Conservation (phyloP, 2,888 invertebrate species). For the Tholera decimalis region DNA sequence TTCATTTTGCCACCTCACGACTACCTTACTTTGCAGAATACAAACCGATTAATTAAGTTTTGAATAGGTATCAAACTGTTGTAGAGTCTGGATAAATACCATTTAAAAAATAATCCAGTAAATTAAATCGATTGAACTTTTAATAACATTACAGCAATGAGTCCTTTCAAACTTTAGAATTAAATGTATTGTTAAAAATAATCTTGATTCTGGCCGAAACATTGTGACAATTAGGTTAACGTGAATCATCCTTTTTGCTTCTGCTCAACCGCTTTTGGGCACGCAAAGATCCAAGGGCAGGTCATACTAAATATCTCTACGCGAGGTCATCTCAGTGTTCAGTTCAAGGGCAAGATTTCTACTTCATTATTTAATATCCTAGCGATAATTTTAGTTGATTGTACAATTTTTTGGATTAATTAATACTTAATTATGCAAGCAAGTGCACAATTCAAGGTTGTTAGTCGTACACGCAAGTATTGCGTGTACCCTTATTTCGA, state of each 20-base stretch:
- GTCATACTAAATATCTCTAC: slow-evolving; percentile 19
- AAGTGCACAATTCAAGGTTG: slow-evolving; percentile 36
- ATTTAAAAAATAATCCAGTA: no score
- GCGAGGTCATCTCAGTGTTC: slow-evolving; percentile 25
- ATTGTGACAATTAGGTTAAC: neutral
- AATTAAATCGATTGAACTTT: neutral
- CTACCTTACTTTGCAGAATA: neutral
- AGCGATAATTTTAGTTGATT: slow-evolving; percentile 27
- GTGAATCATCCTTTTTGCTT: neutral
- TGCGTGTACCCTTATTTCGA: slow-evolving; percentile 21
- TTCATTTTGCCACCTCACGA: slow-evolving; percentile 12
- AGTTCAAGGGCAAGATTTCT: slow-evolving; percentile 50
- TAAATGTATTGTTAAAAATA: neutral
- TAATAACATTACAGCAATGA: neutral
- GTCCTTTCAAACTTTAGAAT: neutral
- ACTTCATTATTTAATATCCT: slow-evolving; percentile 33
- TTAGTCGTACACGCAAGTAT: slow-evolving; percentile 37
- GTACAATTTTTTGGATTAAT: slow-evolving; percentile 40
- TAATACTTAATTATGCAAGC: slow-evolving; percentile 22
- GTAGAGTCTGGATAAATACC: no score
- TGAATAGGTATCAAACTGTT: neutral
- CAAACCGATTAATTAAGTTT: slow-evolving; percentile 1
- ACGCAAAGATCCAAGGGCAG: neutral
- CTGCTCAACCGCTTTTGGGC: neutral
- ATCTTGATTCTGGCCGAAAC: neutral